Evolutionary conservation across 64 coral and sea anemone genomes (phyloP), one percentile per base, ranked within the genome.

Genomic region (Actinia tenebrosa): DNA sequence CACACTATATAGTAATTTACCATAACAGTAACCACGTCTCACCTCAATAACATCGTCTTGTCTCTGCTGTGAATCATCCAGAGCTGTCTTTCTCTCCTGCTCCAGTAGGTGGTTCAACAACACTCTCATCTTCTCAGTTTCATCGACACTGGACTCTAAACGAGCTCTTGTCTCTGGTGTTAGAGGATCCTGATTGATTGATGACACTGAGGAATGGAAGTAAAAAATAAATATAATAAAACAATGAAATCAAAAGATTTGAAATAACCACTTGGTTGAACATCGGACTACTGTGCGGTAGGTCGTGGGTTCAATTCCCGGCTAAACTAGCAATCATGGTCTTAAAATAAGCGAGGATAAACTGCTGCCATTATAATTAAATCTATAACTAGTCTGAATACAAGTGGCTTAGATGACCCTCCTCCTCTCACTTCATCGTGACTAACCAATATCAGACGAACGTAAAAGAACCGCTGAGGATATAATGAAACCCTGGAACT

Each of bases 131-230:
- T 71, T 68, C 27, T 91, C 90, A 37, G 87, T 91, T n/a, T 91
- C 84, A 37, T 87, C 85, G n/a, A 87, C 44, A n/a, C 81, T 83
- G 10, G 90, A 91, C 56, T 80, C 79, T 5, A 91, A 63, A 25
- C 90, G 90, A 86, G 80, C 53, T 80, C 86, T 86, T 86, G 86
- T 84, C 84, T 87, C 85, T 54, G 90, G 90, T 9, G 84, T 87
- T 59, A 86, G 52, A 16, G 90, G 80, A 20, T 91, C 90, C 56
- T 58, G 56, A 20, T 63, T 87, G 37, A 85, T 77, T 87, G 44
- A 56, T 27, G 25, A 10, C 80, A 83, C 80, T 75, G 69, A 30
- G 69, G 14, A 18, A n/a, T 8, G 4, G n/a, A 23, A 14, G 4
- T 5, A 0, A 66, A 66, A 6, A 25, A 8, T 9, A 66, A 66